These are phyloP conservation scores for Cephalopholis sonnerati DNA, from an alignment of 2,113 vertebrate species.

Conservation along the genomic window DNA sequence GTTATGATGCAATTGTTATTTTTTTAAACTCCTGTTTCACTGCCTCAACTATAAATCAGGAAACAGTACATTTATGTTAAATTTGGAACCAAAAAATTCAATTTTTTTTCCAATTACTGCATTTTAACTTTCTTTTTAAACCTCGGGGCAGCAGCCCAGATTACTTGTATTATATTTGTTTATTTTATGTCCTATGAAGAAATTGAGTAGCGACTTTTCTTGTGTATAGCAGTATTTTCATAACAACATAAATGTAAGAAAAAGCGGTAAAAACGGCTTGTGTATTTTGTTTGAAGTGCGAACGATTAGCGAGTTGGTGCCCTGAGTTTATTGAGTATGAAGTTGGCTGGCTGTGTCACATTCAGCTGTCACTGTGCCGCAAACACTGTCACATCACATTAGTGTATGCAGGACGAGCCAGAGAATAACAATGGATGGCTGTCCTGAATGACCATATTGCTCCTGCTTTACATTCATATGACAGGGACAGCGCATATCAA, in stretches of 20 bases:
- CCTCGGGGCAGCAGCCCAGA: slow-evolving; percentile 20
- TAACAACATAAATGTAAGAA: slow-evolving; percentile 39
- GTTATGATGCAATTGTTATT: slow-evolving; percentile 13
- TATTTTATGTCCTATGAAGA: slow-evolving; percentile 50
- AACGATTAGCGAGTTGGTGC: slow-evolving; percentile 19
- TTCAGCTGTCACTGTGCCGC: slow-evolving; percentile 28
- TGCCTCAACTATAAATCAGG: slow-evolving; percentile 20
- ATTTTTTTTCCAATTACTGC: slow-evolving; percentile 23
- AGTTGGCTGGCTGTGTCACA: slow-evolving; percentile 35
- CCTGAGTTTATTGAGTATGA: slow-evolving; percentile 53
- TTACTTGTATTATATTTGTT: slow-evolving; percentile 62
- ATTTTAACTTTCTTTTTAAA: slow-evolving; percentile 28
- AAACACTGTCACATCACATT: slow-evolving; percentile 66
- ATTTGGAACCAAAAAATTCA: background rate
- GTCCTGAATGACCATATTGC: slow-evolving; percentile 34
- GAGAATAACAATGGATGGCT: slow-evolving; percentile 37
- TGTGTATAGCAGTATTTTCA: slow-evolving; percentile 54
- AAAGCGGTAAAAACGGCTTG: background rate
- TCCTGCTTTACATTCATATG: slow-evolving; percentile 61
- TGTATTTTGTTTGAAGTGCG: slow-evolving; percentile 32
- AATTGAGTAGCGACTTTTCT: slow-evolving; percentile 28
- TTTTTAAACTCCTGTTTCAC: slow-evolving; percentile 42
- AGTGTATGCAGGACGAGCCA: slow-evolving; percentile 30
- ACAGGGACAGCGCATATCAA: slow-evolving; percentile 51
- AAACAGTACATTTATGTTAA: slow-evolving; percentile 26